Evolutionary conservation across 2,113 vertebrate species (phyloP).

Genomic region (Sander lucioperca): DNA sequence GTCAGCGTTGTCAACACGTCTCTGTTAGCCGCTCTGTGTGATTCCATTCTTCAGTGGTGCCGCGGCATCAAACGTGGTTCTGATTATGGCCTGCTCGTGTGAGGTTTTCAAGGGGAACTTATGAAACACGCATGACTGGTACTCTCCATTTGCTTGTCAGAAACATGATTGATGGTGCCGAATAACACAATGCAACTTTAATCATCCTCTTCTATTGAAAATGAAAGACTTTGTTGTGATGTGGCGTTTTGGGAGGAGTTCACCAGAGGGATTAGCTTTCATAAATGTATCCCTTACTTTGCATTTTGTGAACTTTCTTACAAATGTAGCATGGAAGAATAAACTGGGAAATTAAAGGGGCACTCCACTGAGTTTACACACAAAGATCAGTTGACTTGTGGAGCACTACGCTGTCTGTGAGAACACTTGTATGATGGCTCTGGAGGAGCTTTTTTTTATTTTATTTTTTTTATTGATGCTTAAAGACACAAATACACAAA

Average conservation of each 20-base stretch:
- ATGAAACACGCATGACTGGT: constrained; percentile 61
- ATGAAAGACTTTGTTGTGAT: constrained; percentile 57
- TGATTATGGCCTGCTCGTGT: constrained; percentile 72
- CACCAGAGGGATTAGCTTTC: constrained; percentile 41
- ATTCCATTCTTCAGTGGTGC: constrained; percentile 11
- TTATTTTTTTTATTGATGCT: too few species aligned
- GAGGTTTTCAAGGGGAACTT: constrained; percentile 67
- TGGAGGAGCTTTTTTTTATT: too few species aligned
- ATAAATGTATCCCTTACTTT: constrained; percentile 48
- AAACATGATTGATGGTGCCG: constrained; percentile 79
- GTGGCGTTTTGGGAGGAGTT: constrained; percentile 48
- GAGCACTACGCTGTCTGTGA: not conserved
- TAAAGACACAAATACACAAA: too few species aligned
- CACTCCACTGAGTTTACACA: constrained; percentile 3
- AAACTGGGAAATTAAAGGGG: constrained; percentile 42
- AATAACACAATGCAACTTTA: constrained; percentile 65
- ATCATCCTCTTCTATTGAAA: constrained; percentile 67
- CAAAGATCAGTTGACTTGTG: not conserved
- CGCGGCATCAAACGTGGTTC: constrained; percentile 69
- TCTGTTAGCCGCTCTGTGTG: constrained; percentile 26
- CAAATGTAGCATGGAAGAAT: constrained; percentile 35
- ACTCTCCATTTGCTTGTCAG: constrained; percentile 74
- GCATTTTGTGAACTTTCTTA: constrained; percentile 39
- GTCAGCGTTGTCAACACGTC: constrained; percentile 51
- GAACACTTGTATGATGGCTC: not conserved